Conservation (phyloP, 2,797 vertebrate species). For the Poecilia velifera region DNA sequence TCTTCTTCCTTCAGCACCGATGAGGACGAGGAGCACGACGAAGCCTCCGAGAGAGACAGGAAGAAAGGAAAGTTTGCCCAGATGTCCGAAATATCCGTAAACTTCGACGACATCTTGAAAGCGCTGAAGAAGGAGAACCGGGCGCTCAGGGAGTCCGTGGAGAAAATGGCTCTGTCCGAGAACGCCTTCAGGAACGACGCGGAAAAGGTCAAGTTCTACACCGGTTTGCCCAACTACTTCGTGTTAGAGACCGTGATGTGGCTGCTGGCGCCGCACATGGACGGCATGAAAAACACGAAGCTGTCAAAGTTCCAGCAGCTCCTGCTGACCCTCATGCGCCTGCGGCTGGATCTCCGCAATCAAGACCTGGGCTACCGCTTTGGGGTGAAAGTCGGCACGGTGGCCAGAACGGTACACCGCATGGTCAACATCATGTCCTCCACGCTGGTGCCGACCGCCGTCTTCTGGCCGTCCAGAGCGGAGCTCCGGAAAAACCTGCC, state of each 20-base stretch:
- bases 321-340: constrained; percentile 81
- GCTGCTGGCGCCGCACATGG: constrained; percentile 82
- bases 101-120: constrained; percentile 71
- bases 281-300: constrained; percentile 72
- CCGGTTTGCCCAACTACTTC: constrained; percentile 82
- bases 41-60: constrained; percentile 54
- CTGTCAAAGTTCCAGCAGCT: constrained; percentile 83
- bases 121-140: constrained; percentile 79
- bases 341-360: constrained; percentile 81
- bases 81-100: constrained; percentile 31
- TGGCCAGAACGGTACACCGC: constrained; percentile 77
- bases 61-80: constrained; percentile 60
- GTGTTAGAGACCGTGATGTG: constrained; percentile 84
- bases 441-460: constrained; percentile 80
- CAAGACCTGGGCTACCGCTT: constrained; percentile 84
- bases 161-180: constrained; percentile 81
- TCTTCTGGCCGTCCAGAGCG: constrained; percentile 82
- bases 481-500: constrained; percentile 83
- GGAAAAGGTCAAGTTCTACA: constrained; percentile 83
- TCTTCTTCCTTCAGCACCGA: constrained; percentile 73
- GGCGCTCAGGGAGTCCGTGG: constrained; percentile 77
- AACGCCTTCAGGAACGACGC: constrained; percentile 78
- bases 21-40: constrained; percentile 46
- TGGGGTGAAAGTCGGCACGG: constrained; percentile 76
- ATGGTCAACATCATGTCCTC: constrained; percentile 83